Evolutionary conservation across 2,888 invertebrate species (phyloP).

Genomic region (Eupeodes latifasciatus): DNA sequence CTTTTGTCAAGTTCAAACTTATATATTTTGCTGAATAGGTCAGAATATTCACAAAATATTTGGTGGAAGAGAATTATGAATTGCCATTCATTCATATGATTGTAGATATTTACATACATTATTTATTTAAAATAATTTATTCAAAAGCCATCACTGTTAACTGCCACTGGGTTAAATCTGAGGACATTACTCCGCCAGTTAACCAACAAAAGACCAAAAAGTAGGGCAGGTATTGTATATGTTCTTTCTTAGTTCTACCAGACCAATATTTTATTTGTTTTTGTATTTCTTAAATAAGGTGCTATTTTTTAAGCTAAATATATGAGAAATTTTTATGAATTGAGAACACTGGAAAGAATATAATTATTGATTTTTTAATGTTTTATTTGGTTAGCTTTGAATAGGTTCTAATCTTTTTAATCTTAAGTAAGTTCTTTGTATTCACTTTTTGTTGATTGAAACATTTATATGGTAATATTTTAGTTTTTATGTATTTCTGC

Average conservation of each 20-base stretch:
- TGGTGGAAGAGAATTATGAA: conserved; percentile 39
- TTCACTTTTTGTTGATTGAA: conserved; percentile 20
- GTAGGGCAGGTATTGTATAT: conserved; percentile 52
- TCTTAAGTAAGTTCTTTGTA: conserved; percentile 36
- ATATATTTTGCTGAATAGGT: conserved; percentile 24
- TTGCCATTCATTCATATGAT: conserved; percentile 18
- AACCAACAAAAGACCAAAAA: conserved; percentile 17
- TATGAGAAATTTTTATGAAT: conserved; percentile 46
- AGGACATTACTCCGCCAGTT: conserved; percentile 53
- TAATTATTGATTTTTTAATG: conserved; percentile 30
- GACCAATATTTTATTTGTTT: conserved; percentile 35
- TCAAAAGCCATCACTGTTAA: conserved; percentile 54
- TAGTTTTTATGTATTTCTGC: background rate
- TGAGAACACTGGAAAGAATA: conserved; percentile 29
- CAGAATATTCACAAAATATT: background rate
- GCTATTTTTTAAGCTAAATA: conserved; percentile 1
- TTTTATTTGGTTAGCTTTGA: background rate
- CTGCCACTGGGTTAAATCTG: conserved; percentile 55
- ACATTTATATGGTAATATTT: conserved; percentile 47
- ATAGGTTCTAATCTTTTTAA: background rate
- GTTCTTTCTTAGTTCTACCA: conserved; percentile 31
- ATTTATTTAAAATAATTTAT: conserved; percentile 51
- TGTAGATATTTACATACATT: background rate
- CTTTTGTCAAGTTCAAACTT: conserved; percentile 49
- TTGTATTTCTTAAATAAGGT: background rate